Evolutionary conservation across 2,113 vertebrate species (phyloP).

Genomic region (Mola mola): DNA sequence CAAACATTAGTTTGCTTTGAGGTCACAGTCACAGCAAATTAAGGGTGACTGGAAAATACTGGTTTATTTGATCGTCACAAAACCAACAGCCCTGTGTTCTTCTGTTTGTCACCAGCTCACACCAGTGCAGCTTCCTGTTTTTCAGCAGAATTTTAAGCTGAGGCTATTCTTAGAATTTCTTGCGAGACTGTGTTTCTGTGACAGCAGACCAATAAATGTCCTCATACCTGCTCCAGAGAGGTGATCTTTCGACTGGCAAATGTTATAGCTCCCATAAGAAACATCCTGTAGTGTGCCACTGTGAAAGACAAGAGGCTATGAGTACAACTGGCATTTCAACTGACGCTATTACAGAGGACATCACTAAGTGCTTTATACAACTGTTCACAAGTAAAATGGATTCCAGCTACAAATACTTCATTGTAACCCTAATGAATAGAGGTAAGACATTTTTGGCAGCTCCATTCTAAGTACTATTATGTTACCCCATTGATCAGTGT

Average conservation of each 20-base stretch:
- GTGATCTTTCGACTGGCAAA: neutral
- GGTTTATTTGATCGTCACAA: neutral
- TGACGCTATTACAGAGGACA: too few relatives aligned
- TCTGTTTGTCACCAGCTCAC: neutral
- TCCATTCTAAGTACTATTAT: too few relatives aligned
- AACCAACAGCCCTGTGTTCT: neutral
- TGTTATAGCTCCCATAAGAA: neutral
- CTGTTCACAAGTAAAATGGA: neutral
- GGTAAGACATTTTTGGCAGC: too few relatives aligned
- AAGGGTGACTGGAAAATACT: too few relatives aligned
- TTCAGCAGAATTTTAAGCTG: neutral
- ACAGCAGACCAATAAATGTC: neutral
- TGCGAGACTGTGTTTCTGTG: neutral
- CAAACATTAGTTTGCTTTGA: too few relatives aligned
- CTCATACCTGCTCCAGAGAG: neutral
- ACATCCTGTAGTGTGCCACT: slow-evolving; percentile 39
- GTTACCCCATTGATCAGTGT: too few relatives aligned
- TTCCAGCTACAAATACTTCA: neutral
- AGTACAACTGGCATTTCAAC: too few relatives aligned
- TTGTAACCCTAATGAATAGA: too few relatives aligned
- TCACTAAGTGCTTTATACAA: neutral
- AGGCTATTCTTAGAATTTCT: too few relatives aligned
- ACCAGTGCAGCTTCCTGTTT: neutral
- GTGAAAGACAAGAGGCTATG: slow-evolving; percentile 12
- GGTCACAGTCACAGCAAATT: too few relatives aligned